A percentile compares a stretch with the other conserved stretches of the same genome.
phyloP scores from a whole-genome alignment of 2,888 invertebrate genomes.

The Cepaea hortensis region DNA sequence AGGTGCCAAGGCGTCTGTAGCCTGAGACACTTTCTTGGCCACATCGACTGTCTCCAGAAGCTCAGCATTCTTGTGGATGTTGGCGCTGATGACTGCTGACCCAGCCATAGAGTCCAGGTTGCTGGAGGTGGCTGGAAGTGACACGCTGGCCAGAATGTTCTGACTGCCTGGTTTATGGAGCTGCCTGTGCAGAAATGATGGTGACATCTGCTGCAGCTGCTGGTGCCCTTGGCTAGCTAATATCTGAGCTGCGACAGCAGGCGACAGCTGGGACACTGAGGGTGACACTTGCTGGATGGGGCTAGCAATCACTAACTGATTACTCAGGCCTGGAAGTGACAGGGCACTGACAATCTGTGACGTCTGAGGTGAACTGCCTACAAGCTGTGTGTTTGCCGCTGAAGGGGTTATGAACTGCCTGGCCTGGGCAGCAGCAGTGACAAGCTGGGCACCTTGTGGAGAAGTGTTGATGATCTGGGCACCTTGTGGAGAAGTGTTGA shows the following conservation, averaged over 20 bases:
- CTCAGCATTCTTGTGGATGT: conserved; percentile 12
- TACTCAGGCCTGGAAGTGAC: conserved; percentile 50
- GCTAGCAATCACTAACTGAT: conserved; percentile 50
- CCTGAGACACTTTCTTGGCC: conserved; percentile 3
- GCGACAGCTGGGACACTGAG: conserved; percentile 44
- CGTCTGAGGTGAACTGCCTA: conserved; percentile 17
- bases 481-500: conserved; percentile 28
- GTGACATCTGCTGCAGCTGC: conserved; percentile 48
- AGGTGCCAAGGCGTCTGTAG: conserved; percentile 21
- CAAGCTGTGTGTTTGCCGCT: conserved; percentile 14
- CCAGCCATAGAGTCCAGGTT: background rate
- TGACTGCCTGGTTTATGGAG: conserved; percentile 32
- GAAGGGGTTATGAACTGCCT: conserved; percentile 18
- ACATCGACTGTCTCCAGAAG: conserved; percentile 3
- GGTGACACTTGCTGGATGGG: conserved; percentile 49
- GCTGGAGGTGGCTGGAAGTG: conserved; percentile 25
- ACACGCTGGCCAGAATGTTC: conserved; percentile 37
- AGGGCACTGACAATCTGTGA: conserved; percentile 53
- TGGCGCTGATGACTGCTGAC: background rate
- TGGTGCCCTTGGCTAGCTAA: conserved; percentile 39
- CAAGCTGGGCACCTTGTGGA: conserved; percentile 18
- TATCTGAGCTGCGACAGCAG: conserved; percentile 46
- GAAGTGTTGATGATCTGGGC: background rate
- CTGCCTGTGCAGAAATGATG: conserved; percentile 45
- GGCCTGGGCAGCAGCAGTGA: conserved; percentile 8